phyloP scores from a whole-genome alignment of 2,797 vertebrate species.

The Mormyrops attenuatus region DNA sequence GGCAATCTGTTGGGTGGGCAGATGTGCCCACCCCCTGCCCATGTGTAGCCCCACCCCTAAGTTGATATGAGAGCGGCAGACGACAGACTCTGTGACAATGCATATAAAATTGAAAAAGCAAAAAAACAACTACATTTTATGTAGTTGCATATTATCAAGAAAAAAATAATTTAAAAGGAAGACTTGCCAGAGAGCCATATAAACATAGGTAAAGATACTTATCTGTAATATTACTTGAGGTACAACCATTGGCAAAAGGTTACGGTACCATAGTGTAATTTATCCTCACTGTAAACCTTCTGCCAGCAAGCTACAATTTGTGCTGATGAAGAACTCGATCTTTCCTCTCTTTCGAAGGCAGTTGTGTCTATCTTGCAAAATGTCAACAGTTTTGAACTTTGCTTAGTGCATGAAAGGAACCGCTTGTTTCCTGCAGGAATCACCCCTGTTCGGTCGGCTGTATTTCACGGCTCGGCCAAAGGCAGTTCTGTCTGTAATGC shows the following conservation, averaged over 20 bases:
- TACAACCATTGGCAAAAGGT: neutral
- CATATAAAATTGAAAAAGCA: neutral
- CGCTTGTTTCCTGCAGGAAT: constrained; percentile 43
- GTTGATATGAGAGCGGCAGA: neutral
- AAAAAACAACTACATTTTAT: neutral
- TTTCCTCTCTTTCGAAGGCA: constrained; percentile 40
- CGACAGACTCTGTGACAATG: neutral
- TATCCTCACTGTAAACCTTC: neutral
- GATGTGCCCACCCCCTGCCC: neutral
- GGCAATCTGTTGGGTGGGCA: neutral
- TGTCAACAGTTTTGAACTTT: constrained; percentile 54
- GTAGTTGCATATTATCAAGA: neutral
- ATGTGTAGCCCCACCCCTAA: neutral
- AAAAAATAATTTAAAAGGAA: neutral
- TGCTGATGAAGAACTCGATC: constrained; percentile 49
- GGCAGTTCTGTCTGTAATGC: constrained; percentile 44
- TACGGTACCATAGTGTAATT: neutral
- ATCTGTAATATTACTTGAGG: neutral
- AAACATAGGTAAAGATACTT: neutral
- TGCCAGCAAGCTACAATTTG: constrained; percentile 30
- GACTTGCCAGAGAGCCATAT: neutral
- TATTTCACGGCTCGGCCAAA: constrained; percentile 24
- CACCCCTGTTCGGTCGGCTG: constrained; percentile 50
- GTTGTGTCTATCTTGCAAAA: constrained; percentile 52
- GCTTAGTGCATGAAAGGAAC: constrained; percentile 53